Evolutionary conservation across 1,140 invertebrate species (phyloP).

Genomic region (Diorhabda sublineata): DNA sequence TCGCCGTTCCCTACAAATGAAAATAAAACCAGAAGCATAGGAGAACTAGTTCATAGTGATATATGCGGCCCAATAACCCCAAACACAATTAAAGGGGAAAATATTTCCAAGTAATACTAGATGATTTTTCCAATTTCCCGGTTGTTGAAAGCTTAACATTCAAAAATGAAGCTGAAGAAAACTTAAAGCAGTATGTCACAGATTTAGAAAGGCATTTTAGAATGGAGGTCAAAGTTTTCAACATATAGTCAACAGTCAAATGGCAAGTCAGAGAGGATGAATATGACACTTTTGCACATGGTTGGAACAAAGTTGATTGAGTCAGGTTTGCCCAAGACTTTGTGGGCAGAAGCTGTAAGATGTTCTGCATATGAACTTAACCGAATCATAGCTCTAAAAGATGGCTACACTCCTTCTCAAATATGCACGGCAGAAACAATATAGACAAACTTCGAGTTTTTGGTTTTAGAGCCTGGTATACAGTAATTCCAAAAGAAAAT

Average conservation of each 20-base stretch:
- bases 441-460: slow-evolving; percentile 17
- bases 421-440: slow-evolving; percentile 13
- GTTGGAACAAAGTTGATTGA: too few relatives aligned
- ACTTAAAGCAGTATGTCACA: too few relatives aligned
- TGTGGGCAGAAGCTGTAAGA: slow-evolving; percentile 30
- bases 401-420: slow-evolving; percentile 7
- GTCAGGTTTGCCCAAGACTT: slow-evolving; percentile 17
- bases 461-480: slow-evolving; percentile 16
- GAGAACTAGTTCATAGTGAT: not conserved
- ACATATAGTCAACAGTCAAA: slow-evolving; percentile 51
- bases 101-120: too few relatives aligned
- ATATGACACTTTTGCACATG: too few relatives aligned
- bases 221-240: slow-evolving; percentile 7
- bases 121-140: too few relatives aligned
- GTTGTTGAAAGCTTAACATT: too few relatives aligned
- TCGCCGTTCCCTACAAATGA: not conserved
- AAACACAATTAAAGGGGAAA: not conserved
- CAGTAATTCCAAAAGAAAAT: not conserved
- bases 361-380: slow-evolving; percentile 20
- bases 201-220: too few relatives aligned
- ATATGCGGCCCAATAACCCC: too few relatives aligned
- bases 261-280: slow-evolving; percentile 51
- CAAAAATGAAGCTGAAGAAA: too few relatives aligned
- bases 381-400: slow-evolving; percentile 5
- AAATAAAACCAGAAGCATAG: not conserved